Conservation (phyloP, 2,113 vertebrate genomes). For the Halcyon senegalensis region DNA sequence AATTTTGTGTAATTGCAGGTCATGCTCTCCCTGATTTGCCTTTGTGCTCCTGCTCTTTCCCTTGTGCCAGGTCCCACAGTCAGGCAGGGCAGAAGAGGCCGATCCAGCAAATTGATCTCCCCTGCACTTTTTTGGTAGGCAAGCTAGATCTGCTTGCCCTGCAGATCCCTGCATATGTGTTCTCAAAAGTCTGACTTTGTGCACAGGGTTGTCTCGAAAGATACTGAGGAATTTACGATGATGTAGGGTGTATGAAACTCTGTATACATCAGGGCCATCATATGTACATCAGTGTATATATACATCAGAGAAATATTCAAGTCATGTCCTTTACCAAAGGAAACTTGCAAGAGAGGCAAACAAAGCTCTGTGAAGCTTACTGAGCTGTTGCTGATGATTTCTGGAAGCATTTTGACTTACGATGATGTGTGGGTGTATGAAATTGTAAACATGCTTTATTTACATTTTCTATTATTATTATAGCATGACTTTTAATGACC, state of each 20-base stretch:
- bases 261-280: not conserved
- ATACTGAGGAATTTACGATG: not conserved
- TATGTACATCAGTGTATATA: not conserved
- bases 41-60: not conserved
- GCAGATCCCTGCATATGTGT: not conserved
- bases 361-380: not conserved
- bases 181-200: not conserved
- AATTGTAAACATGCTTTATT: conserved; percentile 32
- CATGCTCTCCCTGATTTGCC: not conserved
- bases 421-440: conserved; percentile 5
- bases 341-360: not conserved
- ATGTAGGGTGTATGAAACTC: not conserved
- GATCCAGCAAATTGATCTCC: not conserved
- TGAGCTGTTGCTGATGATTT: not conserved
- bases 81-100: not conserved
- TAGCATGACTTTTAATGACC: not conserved
- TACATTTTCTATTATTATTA: conserved; percentile 35
- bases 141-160: not conserved
- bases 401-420: not conserved
- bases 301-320: not conserved
- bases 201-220: not conserved
- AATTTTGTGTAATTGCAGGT: not conserved
- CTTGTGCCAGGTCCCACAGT: not conserved
- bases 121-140: not conserved
- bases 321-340: not conserved